Percentiles rank a stretch among this genome's conserved stretches.
These are phyloP conservation scores for Platysteira castanea DNA, from an alignment of 2,113 vertebrate genomes.

Conservation along the genomic window DNA sequence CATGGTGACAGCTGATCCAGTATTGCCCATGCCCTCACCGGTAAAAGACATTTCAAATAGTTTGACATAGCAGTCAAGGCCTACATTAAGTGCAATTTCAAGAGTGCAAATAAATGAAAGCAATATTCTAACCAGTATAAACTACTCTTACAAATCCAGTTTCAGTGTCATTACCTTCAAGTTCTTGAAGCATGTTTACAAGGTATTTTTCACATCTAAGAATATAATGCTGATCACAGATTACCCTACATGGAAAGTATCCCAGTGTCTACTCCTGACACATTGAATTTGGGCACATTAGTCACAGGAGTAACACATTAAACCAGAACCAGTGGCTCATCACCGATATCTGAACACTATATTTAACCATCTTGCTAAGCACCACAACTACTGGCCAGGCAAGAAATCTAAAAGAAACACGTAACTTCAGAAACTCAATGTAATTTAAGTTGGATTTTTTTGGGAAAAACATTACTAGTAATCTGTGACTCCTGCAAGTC, in stretches of 20 bases:
- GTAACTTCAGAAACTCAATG: neutral
- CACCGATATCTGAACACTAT: neutral
- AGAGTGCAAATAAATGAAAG: neutral
- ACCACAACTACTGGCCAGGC: neutral
- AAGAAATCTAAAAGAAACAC: neutral
- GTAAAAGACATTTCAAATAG: neutral
- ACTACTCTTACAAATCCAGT: neutral
- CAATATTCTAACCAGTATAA: neutral
- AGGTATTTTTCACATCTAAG: neutral
- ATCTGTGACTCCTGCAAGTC: neutral
- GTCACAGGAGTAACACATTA: neutral
- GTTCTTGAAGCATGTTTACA: neutral
- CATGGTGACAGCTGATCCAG: neutral
- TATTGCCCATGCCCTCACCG: neutral
- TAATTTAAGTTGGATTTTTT: neutral
- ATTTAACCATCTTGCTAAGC: neutral
- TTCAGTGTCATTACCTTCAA: neutral
- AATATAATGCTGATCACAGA: accelerated
- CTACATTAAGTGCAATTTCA: neutral
- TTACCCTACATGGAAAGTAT: neutral
- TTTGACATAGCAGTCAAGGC: neutral
- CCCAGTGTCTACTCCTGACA: neutral
- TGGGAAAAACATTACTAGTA: neutral
- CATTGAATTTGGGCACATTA: neutral
- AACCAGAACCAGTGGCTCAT: neutral